Conservation (phyloP, 2,113 vertebrate species). For the Phodopus roborovskii region DNA sequence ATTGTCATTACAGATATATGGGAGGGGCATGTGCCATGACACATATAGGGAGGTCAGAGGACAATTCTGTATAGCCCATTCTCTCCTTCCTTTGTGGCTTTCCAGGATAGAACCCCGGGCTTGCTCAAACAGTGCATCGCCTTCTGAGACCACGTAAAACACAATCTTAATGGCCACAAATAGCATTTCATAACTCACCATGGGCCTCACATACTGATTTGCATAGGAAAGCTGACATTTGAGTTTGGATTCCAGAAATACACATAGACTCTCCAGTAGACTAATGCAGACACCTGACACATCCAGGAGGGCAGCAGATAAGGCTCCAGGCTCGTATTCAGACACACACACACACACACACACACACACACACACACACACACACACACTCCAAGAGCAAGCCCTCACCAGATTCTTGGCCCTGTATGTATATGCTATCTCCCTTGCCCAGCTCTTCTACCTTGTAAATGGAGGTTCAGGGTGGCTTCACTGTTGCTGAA, state of each 20-base stretch:
- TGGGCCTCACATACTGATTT: not conserved
- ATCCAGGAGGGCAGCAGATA: not conserved
- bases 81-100: not conserved
- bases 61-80: not conserved
- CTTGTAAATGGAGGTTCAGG: not conserved
- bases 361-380: no score
- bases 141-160: not conserved
- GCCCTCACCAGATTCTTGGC: not conserved
- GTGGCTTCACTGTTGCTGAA: not conserved
- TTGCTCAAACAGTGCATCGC: not conserved
- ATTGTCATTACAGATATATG: not conserved
- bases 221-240: not conserved
- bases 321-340: not conserved
- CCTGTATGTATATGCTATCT: accelerated
- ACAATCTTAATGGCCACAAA: not conserved
- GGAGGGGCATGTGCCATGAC: not conserved
- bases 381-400: no score
- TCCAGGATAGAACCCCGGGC: not conserved
- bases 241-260: not conserved
- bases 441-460: not conserved
- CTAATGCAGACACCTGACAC: not conserved
- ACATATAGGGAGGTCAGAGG: not conserved
- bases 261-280: not conserved
- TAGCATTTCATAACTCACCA: not conserved
- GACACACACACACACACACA: no score